Evolutionary conservation across 2,888 invertebrate species (phyloP).

Genomic region (Helicoverpa assulta): DNA sequence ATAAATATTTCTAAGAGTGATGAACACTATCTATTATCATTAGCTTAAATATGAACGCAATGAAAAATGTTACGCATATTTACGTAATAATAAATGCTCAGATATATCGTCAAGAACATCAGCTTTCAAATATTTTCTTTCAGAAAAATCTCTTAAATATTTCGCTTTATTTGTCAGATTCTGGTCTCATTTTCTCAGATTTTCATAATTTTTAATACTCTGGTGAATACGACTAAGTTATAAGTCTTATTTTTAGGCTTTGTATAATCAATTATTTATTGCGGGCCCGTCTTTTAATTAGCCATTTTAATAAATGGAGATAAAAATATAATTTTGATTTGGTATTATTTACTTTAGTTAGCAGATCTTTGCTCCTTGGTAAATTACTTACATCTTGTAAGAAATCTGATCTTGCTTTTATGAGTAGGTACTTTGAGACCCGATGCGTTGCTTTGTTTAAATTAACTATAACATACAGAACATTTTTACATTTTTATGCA

Average conservation of each 20-base stretch:
- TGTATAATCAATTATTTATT: not conserved
- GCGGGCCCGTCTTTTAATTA: not conserved
- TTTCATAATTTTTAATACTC: not conserved
- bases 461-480: too few species aligned
- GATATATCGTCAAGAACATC: not conserved
- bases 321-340: not conserved
- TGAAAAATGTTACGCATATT: slow-evolving; percentile 1
- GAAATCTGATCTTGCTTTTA: too few species aligned
- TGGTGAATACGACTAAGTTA: not conserved
- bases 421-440: too few species aligned
- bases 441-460: too few species aligned
- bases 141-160: not conserved
- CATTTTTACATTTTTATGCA: too few species aligned
- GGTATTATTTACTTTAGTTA: too few species aligned
- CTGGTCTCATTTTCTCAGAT: not conserved
- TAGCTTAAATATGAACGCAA: not conserved
- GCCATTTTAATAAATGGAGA: not conserved
- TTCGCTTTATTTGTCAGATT: not conserved
- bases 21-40: too few species aligned
- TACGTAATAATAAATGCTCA: not conserved
- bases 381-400: too few species aligned
- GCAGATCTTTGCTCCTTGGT: too few species aligned
- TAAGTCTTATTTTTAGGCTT: not conserved
- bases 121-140: not conserved
- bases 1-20: not conserved